Evolutionary conservation across 2,797 vertebrate species (phyloP), one percentile per base, ranked within the genome.

Genomic region (Anniella stebbinsi): DNA sequence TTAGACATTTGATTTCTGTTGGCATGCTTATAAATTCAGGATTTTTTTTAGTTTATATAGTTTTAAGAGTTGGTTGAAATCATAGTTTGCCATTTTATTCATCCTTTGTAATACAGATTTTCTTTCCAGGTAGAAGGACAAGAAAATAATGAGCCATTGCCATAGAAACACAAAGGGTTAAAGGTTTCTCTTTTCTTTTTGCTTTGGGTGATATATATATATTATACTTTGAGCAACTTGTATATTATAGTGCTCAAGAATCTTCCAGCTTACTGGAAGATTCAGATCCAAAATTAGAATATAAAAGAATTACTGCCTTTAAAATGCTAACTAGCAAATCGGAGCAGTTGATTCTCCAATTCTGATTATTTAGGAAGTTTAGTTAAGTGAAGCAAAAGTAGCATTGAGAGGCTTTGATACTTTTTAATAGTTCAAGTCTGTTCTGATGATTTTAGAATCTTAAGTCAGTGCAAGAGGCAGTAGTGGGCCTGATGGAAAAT

Each of bases 151-250:
- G 97, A 98, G 96, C 97, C 97, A 97, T 97, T 98, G 97, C 97
- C 97, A 97, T 97, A 98, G 97, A 97, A 97, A 98, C 97, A 97
- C 97, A 97, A 97, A 97, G 97, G 97, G 97, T 98, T 98, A 97
- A 98, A 98, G 97, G 97, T 98, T 98, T 98, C 97, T 97, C 97
- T 97, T 98, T 98, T 97, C 95, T 96, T 97, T 97, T 98, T 96
- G 96, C 97, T 97, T 98, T 97, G 97, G 97, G 97, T 97, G 60
- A 63, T 97, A 96, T 90, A 94, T 90, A 94, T 97, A 95, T 97
- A 67, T 96, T 97, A 94, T 97, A 89, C 94, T 96, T 96, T 93
- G 96, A 97, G 96, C 93, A 88, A 95, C 95, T 96, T 97, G 92
- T 97, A 94, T 95, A 93, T 96, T 63, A 97, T 97, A 96, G 96